These are phyloP conservation scores for Lycocerus yunnanus DNA, from an alignment of 2,888 invertebrate genomes.

Conservation along the genomic window DNA sequence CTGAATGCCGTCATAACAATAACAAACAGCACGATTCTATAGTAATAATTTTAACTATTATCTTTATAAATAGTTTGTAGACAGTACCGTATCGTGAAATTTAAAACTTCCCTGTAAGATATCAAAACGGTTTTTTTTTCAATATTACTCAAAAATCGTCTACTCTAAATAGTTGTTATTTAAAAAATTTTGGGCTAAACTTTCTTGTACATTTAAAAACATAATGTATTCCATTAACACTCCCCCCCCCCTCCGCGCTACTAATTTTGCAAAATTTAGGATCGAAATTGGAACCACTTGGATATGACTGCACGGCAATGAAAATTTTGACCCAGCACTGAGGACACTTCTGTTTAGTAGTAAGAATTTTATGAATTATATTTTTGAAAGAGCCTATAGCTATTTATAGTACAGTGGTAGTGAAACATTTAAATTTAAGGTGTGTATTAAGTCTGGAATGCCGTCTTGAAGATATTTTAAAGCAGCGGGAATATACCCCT, in stretches of 20 bases:
- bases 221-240: too few species aligned
- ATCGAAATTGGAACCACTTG: neutral
- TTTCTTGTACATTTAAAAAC: too few species aligned
- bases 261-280: neutral
- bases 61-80: neutral
- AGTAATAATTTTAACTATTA: neutral
- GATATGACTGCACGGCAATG: neutral
- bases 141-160: too few species aligned
- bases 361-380: neutral
- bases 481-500: neutral
- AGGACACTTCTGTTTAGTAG: neutral
- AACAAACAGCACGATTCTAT: neutral
- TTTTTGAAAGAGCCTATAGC: neutral
- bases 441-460: neutral
- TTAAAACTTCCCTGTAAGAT: too few species aligned
- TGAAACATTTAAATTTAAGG: neutral
- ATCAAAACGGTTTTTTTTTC: too few species aligned
- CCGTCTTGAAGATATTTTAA: constrained; percentile 3
- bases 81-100: too few species aligned
- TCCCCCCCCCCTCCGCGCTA: too few species aligned
- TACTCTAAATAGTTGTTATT: too few species aligned
- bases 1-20: neutral
- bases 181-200: too few species aligned
- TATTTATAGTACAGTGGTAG: neutral
- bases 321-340: neutral